phyloP scores from a whole-genome alignment of 2,113 vertebrate species.

The Turnix velox region DNA sequence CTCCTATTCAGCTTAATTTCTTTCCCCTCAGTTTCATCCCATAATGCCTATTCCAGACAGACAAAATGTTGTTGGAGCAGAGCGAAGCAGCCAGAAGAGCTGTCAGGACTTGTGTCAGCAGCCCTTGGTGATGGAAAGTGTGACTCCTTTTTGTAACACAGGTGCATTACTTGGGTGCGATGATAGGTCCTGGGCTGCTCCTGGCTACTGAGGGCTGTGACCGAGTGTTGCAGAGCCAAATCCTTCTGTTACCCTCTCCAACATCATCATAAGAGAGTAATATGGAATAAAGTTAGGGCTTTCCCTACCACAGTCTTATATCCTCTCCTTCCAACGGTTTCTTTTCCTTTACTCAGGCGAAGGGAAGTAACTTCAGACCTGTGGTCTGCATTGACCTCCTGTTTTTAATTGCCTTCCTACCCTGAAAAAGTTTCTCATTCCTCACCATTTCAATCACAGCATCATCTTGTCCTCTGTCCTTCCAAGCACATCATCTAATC shows the following conservation, averaged over 20 bases:
- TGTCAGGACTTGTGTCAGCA: background rate
- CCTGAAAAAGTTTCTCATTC: background rate
- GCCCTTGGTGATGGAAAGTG: background rate
- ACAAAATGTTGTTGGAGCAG: background rate
- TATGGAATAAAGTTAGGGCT: background rate
- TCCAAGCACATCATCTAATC: background rate
- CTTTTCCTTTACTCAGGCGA: background rate
- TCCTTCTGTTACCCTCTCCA: background rate
- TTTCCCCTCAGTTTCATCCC: background rate
- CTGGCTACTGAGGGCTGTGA: background rate
- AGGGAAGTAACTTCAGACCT: background rate
- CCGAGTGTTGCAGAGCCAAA: background rate
- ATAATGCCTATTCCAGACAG: background rate
- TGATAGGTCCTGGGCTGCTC: background rate
- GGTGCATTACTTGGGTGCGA: background rate
- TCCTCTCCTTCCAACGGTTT: background rate
- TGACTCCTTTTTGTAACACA: background rate
- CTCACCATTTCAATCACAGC: background rate
- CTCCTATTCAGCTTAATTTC: constrained; percentile 22
- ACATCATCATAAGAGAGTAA: background rate
- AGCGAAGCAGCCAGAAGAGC: background rate
- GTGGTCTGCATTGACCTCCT: background rate
- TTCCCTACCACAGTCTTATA: constrained; percentile 1
- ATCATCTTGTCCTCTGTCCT: background rate
- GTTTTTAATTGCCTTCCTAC: background rate